These are phyloP conservation scores for Meandrusa payeni DNA, from an alignment of 2,888 invertebrate species.

Conservation along the genomic window DNA sequence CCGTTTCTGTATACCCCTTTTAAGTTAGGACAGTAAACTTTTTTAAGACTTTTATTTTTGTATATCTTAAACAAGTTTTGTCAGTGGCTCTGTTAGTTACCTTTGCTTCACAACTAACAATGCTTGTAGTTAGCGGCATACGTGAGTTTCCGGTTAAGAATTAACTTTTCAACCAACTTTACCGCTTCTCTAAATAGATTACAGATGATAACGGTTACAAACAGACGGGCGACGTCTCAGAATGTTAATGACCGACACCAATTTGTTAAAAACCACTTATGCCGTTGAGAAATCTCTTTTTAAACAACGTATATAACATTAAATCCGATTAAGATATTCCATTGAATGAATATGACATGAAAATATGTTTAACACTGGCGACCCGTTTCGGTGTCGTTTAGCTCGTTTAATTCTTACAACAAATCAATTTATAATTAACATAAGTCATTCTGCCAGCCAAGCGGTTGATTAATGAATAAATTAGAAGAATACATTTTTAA, in stretches of 20 bases:
- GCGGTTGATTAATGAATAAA: too few species aligned
- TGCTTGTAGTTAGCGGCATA: conserved; percentile 8
- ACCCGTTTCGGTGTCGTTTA: neutral
- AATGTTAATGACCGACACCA: conserved; percentile 22
- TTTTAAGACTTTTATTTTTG: too few species aligned
- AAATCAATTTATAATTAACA: neutral
- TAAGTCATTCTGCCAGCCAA: neutral
- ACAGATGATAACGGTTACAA: conserved; percentile 18
- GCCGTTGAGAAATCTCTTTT: conserved; percentile 16
- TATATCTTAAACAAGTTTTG: too few species aligned
- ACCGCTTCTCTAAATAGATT: conserved; percentile 18
- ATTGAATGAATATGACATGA: conserved; percentile 6
- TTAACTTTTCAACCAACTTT: conserved; percentile 15
- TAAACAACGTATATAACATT: conserved; percentile 1
- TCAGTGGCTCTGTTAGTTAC: too few species aligned
- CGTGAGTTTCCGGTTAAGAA: conserved; percentile 12
- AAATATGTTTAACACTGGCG: conserved; percentile 2
- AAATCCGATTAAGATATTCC: conserved; percentile 13
- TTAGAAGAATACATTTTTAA: too few species aligned
- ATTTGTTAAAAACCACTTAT: conserved; percentile 20
- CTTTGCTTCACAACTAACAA: too few species aligned
- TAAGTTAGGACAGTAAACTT: too few species aligned
- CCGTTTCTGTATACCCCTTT: too few species aligned
- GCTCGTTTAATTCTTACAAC: neutral
- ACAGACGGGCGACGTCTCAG: conserved; percentile 7